Evolutionary conservation across 2,888 invertebrate species (phyloP).

Genomic region (Melipona bicolor): DNA sequence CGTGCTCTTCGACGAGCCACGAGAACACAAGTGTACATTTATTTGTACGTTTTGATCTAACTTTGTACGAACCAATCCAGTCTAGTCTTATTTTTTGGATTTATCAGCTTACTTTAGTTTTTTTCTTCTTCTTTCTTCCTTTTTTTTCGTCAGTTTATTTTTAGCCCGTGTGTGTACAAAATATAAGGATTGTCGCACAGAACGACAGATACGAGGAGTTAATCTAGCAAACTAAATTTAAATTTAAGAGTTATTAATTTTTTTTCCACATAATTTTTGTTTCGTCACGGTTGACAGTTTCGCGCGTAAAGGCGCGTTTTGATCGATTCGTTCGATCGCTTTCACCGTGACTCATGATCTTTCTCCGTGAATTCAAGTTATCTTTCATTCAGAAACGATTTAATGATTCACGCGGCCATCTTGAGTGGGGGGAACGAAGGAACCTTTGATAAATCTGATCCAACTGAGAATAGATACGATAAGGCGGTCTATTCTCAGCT

Average conservation of each 20-base stretch:
- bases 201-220: neutral
- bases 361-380: constrained; percentile 23
- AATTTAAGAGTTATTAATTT: neutral
- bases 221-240: neutral
- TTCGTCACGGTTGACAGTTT: neutral
- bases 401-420: constrained; percentile 12
- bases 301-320: neutral
- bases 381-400: constrained; percentile 16
- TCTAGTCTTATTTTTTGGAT: neutral
- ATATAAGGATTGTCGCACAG: no score
- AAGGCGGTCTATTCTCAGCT: neutral
- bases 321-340: constrained; percentile 22
- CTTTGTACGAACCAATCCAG: neutral
- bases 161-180: no score
- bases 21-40: neutral
- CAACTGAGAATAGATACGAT: neutral
- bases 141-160: no score
- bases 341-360: constrained; percentile 24
- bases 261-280: neutral
- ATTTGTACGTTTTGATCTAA: neutral
- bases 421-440: neutral
- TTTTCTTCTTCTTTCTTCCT: no score
- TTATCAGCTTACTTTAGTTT: neutral
- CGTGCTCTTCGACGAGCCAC: no score
- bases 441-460: neutral